Evolutionary conservation across 2,888 invertebrate species (phyloP).

Genomic region (Eupithecia exiguata): DNA sequence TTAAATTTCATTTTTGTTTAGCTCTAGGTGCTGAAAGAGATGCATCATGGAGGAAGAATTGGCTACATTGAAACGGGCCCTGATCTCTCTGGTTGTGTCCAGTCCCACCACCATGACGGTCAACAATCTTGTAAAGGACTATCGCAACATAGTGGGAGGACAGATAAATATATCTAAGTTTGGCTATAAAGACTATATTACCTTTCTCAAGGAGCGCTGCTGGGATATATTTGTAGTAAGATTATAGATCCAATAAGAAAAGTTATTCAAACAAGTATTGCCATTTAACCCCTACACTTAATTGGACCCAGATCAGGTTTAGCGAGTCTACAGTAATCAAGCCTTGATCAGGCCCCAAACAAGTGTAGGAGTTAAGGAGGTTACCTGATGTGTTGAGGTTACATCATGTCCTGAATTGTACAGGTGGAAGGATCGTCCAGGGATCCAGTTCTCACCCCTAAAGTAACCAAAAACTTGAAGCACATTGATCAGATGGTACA

Average conservation of each 20-base stretch:
- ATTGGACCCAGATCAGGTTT: no score
- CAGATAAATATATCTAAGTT: conserved; percentile 60
- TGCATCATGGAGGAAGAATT: conserved; percentile 65
- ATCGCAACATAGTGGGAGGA: conserved; percentile 65
- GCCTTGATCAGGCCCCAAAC: no score
- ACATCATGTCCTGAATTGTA: conserved; percentile 15
- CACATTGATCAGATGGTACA: conserved; percentile 77
- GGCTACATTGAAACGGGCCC: conserved; percentile 60
- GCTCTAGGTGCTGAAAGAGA: conserved; percentile 19
- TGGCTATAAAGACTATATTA: conserved; percentile 63
- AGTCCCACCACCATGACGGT: conserved; percentile 67
- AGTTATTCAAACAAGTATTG: background rate
- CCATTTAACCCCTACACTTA: no score
- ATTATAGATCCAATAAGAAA: background rate
- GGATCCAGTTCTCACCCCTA: conserved; percentile 69
- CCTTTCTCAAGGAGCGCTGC: conserved; percentile 67
- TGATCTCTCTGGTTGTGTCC: conserved; percentile 75
- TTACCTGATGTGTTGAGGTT: no score
- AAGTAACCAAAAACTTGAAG: conserved; percentile 68
- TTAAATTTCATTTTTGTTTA: background rate
- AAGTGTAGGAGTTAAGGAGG: no score
- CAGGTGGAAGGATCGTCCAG: conserved; percentile 62
- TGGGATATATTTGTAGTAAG: conserved; percentile 72
- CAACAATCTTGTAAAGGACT: conserved; percentile 65
- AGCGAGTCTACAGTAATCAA: no score